These are phyloP conservation scores for Halcyon senegalensis DNA, from an alignment of 2,113 vertebrate genomes.

Conservation along the genomic window DNA sequence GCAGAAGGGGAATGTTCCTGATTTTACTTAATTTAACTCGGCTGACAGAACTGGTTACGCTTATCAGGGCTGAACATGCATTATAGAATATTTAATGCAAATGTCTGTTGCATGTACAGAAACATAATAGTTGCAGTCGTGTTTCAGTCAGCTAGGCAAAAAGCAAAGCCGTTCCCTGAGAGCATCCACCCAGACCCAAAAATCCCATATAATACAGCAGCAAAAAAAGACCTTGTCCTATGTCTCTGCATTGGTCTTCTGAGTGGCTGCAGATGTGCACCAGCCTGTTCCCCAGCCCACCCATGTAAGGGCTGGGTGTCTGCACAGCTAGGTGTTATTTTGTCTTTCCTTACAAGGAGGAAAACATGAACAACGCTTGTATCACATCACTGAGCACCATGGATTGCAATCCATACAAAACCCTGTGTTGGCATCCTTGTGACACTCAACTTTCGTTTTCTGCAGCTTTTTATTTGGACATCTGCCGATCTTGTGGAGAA, in stretches of 20 bases:
- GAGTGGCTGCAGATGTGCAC: background rate
- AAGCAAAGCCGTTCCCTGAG: background rate
- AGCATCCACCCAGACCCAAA: background rate
- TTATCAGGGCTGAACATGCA: background rate
- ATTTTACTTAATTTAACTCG: background rate
- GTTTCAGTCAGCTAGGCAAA: background rate
- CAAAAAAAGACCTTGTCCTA: background rate
- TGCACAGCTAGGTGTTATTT: background rate
- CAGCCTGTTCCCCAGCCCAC: background rate
- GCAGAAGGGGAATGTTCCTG: background rate
- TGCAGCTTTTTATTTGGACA: conserved; percentile 81
- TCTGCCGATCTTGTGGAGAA: conserved; percentile 68
- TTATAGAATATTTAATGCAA: background rate
- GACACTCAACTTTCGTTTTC: background rate
- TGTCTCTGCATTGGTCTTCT: background rate
- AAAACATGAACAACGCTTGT: background rate
- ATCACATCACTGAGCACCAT: background rate
- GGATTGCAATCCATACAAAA: background rate
- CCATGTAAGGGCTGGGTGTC: rapidly evolving
- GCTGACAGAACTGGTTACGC: background rate
- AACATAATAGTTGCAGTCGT: rapidly evolving
- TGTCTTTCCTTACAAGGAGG: background rate
- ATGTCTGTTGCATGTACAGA: background rate
- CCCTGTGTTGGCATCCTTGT: background rate
- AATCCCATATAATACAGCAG: background rate